Evolutionary conservation across 2,888 invertebrate species (phyloP), one percentile per base, ranked within the genome.

Genomic region (Chirona hameri): DNA sequence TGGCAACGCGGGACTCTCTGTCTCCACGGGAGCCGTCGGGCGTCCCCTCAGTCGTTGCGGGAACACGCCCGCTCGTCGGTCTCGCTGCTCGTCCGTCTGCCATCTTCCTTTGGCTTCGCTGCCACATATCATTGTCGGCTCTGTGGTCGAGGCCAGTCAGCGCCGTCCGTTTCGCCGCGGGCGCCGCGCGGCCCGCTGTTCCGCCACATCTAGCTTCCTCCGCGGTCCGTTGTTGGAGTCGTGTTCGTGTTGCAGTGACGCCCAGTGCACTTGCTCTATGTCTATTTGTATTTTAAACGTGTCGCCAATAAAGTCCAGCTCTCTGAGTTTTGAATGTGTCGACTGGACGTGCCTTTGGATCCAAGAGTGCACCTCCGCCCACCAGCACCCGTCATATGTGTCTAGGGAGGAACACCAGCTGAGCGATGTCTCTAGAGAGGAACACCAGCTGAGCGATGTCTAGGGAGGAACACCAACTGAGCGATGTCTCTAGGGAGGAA

Each of bases 261-360:
- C 21, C 39, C 10, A 18, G 76, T 48, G 12, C 76, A 39, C 76
- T 76, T 39, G 76, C 76, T 76, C 29, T 21, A 76, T 76, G 76
- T 76, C 76, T 76, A 39, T 76, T 76, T 76, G 76, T 76, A 76
- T 76, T 76, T 76, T 76, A 18, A 21, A 76, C 76, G 76, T 76
- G 76, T 76, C 76, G 76, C 76, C 76, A 76, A 76, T 76, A 76
- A 76, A 76, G 76, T 76, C 72, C 10, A 4, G 39, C 24, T 76
- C 76, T 76, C n/a, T n/a, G n/a, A n/a, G n/a, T n/a, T n/a, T n/a
- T n/a, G n/a, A n/a, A n/a, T n/a, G n/a, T n/a, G n/a, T n/a, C n/a
- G n/a, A n/a, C n/a, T n/a, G n/a, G n/a, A n/a, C n/a, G n/a, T n/a
- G n/a, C n/a, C n/a, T n/a, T n/a, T n/a, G n/a, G n/a, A n/a, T n/a